A percentile compares a stretch with the other conserved stretches of the same genome.
These are phyloP conservation scores for Mesocricetus auratus DNA, from an alignment of 2,113 vertebrate species.

Conservation along the genomic window DNA sequence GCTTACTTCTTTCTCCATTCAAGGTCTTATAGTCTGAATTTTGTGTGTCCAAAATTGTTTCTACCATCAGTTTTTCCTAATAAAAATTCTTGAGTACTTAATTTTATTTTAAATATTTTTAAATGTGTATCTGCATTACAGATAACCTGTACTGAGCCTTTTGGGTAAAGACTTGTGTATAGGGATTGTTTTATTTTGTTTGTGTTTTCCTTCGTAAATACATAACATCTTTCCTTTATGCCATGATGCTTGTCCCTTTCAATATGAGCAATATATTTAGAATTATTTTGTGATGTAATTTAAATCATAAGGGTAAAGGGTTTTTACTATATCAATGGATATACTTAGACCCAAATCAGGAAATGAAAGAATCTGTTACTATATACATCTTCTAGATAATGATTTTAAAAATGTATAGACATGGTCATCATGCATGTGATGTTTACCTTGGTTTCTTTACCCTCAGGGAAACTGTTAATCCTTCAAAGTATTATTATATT, in stretches of 20 bases:
- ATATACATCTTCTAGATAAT: background rate
- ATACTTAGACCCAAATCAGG: background rate
- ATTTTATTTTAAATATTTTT: background rate
- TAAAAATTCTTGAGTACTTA: background rate
- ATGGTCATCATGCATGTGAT: background rate
- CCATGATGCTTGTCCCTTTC: background rate
- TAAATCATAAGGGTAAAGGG: background rate
- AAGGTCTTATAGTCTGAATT: background rate
- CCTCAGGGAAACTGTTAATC: background rate
- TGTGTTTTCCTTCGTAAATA: background rate
- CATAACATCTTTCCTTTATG: background rate
- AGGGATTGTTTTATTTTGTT: background rate
- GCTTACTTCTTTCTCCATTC: background rate
- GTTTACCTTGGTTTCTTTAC: constrained; percentile 11
- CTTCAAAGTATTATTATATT: constrained; percentile 1
- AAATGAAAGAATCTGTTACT: constrained; percentile 19
- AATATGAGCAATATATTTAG: background rate
- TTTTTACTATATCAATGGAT: background rate
- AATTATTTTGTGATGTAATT: background rate
- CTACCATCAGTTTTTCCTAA: background rate
- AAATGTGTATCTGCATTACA: background rate
- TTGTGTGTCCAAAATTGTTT: background rate
- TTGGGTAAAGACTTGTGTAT: background rate
- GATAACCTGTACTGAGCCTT: accelerated
- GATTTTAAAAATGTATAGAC: background rate